Conservation (phyloP, 2,113 vertebrate genomes). For the Caracal caracal region DNA sequence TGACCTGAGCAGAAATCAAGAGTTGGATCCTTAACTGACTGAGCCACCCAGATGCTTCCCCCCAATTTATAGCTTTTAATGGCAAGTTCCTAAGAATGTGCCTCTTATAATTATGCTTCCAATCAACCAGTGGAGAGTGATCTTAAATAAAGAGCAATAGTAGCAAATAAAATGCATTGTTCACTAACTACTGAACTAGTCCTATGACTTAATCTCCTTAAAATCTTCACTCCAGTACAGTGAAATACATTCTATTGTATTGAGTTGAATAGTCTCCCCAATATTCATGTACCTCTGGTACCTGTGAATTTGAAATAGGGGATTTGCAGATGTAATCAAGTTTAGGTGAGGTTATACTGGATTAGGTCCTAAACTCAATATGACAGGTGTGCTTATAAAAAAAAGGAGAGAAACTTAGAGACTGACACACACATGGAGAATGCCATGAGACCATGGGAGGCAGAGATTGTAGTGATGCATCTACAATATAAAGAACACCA, state of each 20-base stretch:
- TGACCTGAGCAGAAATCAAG: too few species aligned
- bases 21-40: too few species aligned
- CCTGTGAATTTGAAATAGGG: not conserved
- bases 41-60: too few species aligned
- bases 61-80: not conserved
- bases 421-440: not conserved
- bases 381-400: not conserved
- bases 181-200: not conserved
- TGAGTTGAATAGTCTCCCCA: not conserved
- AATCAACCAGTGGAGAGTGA: not conserved
- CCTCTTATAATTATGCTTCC: not conserved
- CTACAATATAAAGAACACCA: not conserved
- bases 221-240: not conserved
- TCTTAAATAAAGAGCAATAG: not conserved
- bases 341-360: not conserved
- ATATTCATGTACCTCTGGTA: not conserved
- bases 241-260: not conserved
- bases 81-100: not conserved
- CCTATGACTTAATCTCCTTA: not conserved
- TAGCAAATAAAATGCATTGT: not conserved
- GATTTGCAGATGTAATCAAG: not conserved
- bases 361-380: not conserved
- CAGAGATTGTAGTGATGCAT: not conserved
- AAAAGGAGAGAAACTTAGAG: not conserved
- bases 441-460: not conserved